A percentile compares a stretch with the other conserved stretches of the same genome.
These are phyloP conservation scores for Phylloscopus trochiloides DNA, from an alignment of 2,113 vertebrate species.

Conservation along the genomic window DNA sequence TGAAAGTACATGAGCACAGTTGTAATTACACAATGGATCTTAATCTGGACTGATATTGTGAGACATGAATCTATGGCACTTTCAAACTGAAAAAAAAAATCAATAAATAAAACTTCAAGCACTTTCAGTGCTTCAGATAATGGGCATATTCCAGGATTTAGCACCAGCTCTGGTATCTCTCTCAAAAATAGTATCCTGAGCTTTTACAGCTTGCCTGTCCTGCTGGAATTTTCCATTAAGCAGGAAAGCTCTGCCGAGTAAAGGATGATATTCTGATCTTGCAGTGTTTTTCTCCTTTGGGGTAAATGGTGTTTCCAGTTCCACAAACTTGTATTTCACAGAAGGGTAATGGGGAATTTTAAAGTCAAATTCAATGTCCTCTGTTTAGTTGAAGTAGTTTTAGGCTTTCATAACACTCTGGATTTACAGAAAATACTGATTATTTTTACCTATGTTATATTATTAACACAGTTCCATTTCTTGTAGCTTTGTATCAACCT, in stretches of 20 bases:
- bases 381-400: not conserved
- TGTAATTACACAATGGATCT: constrained; percentile 31
- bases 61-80: constrained; percentile 39
- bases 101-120: constrained; percentile 36
- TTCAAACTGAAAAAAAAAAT: constrained; percentile 40
- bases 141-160: constrained; percentile 15
- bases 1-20: not conserved
- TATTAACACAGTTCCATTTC: not conserved
- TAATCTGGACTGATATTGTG: not conserved
- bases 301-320: not conserved
- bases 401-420: not conserved
- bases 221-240: not conserved
- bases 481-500: not conserved
- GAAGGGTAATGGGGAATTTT: not conserved
- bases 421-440: not conserved
- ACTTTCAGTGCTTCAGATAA: not conserved
- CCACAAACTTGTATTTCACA: not conserved
- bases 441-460: not conserved
- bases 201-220: not conserved
- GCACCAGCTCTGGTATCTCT: not conserved
- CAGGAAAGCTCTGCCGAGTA: not conserved
- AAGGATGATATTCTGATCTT: not conserved
- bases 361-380: not conserved
- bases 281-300: not conserved
- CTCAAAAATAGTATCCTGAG: not conserved